Evolutionary conservation across 2,888 invertebrate species (phyloP).

Genomic region (Fragum sueziense): DNA sequence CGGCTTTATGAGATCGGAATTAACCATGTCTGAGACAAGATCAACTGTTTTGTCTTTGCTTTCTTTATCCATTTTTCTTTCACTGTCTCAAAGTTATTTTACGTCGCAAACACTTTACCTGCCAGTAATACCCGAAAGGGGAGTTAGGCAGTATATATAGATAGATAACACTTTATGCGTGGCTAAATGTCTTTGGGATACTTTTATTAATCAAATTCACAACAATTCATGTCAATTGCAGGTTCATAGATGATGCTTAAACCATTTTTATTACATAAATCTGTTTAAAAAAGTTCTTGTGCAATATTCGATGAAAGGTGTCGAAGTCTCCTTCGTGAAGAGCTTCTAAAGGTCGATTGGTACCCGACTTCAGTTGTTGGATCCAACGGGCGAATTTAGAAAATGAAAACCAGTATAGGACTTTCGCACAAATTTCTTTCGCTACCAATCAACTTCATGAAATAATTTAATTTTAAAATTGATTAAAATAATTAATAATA

Average conservation of each 20-base stretch:
- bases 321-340: slow-evolving; percentile 7
- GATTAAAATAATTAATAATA: neutral
- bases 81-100: too few species aligned
- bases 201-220: neutral
- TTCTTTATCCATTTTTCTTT: slow-evolving; percentile 7
- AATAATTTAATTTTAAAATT: neutral
- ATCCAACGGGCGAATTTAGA: neutral
- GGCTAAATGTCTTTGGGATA: neutral
- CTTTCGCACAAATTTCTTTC: neutral
- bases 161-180: too few species aligned
- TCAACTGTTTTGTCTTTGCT: neutral
- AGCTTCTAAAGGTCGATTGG: neutral
- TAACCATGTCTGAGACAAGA: slow-evolving; percentile 31
- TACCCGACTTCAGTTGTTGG: neutral
- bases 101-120: too few species aligned
- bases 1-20: slow-evolving; percentile 33
- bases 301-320: neutral
- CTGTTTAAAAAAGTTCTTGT: neutral
- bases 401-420: neutral
- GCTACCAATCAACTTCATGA: neutral
- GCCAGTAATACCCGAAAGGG: too few species aligned
- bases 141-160: too few species aligned
- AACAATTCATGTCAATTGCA: neutral
- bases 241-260: too few species aligned
- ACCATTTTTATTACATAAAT: neutral